A percentile compares a stretch with the other conserved stretches of the same genome.
Conservation (phyloP, 2,888 invertebrate genomes). For the Chloromyia formosa region DNA sequence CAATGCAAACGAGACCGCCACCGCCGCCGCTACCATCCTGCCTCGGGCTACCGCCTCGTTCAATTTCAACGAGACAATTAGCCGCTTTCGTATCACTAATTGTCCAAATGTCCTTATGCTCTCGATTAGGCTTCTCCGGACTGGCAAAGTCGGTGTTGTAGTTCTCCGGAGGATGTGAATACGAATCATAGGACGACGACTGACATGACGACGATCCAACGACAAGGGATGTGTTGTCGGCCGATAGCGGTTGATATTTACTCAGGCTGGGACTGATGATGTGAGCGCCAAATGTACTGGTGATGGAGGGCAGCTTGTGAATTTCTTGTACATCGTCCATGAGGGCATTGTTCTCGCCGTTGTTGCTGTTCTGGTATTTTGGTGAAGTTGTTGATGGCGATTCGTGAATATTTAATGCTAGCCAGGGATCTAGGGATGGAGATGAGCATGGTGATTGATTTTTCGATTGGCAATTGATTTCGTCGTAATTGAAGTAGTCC, state of each 20-base stretch:
- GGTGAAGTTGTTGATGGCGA: slow-evolving; percentile 47
- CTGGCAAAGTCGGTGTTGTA: slow-evolving; percentile 56
- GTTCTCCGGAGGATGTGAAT: slow-evolving; percentile 57
- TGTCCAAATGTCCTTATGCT: slow-evolving; percentile 63
- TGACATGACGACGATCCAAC: neutral
- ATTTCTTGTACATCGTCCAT: slow-evolving; percentile 34
- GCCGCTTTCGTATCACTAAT: slow-evolving; percentile 53
- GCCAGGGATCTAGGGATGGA: slow-evolving; percentile 63
- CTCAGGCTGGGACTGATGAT: slow-evolving; percentile 29
- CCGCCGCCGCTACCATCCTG: neutral
- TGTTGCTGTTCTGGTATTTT: slow-evolving; percentile 46
- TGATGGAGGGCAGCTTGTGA: slow-evolving; percentile 61
- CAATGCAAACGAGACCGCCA: neutral
- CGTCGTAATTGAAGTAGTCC: slow-evolving; percentile 63
- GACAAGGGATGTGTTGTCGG: neutral
- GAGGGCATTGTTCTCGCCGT: neutral
- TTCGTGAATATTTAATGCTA: slow-evolving; percentile 54
- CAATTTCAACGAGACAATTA: slow-evolving; percentile 37
- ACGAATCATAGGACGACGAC: slow-evolving; percentile 50
- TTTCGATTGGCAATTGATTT: slow-evolving; percentile 64
- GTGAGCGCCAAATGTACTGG: slow-evolving; percentile 57
- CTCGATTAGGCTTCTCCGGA: slow-evolving; percentile 59
- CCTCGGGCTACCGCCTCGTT: neutral
- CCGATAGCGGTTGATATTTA: slow-evolving; percentile 16
- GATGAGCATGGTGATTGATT: slow-evolving; percentile 64